phyloP scores from a whole-genome alignment of 2,113 vertebrate genomes.

The Peucedramus taeniatus region DNA sequence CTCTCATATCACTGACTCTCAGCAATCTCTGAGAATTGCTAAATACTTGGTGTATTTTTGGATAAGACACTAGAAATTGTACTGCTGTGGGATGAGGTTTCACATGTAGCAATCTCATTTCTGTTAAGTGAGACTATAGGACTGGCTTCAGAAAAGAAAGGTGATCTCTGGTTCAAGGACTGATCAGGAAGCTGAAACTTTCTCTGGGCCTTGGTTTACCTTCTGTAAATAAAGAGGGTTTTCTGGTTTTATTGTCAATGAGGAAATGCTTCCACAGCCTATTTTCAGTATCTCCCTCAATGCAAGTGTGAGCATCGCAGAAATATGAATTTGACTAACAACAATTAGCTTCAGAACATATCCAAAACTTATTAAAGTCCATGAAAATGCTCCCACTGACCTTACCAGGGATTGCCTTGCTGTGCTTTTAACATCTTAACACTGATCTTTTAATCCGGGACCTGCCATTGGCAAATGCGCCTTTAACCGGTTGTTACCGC shows the following conservation, averaged over 20 bases:
- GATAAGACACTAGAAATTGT: not conserved
- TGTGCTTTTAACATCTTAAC: not conserved
- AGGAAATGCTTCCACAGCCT: not conserved
- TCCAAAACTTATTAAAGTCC: not conserved
- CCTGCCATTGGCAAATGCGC: not conserved
- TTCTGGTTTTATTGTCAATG: not conserved
- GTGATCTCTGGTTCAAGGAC: not conserved
- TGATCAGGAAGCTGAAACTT: not conserved
- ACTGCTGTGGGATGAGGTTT: not conserved
- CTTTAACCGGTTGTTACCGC: constrained; percentile 28
- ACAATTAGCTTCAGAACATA: not conserved
- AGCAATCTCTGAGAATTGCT: not conserved
- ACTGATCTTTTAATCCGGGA: not conserved
- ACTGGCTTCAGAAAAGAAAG: not conserved
- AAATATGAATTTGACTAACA: not conserved
- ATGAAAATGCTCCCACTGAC: not conserved
- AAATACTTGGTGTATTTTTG: not conserved
- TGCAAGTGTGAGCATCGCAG: not conserved
- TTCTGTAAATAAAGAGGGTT: not conserved
- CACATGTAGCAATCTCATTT: not conserved
- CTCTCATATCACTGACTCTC: not conserved
- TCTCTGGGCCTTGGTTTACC: not conserved
- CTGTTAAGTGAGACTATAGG: not conserved
- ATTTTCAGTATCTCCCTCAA: not conserved
- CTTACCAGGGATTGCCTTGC: not conserved